phyloP scores from a whole-genome alignment of 2,888 invertebrate genomes.

The Phortica okadai region DNA sequence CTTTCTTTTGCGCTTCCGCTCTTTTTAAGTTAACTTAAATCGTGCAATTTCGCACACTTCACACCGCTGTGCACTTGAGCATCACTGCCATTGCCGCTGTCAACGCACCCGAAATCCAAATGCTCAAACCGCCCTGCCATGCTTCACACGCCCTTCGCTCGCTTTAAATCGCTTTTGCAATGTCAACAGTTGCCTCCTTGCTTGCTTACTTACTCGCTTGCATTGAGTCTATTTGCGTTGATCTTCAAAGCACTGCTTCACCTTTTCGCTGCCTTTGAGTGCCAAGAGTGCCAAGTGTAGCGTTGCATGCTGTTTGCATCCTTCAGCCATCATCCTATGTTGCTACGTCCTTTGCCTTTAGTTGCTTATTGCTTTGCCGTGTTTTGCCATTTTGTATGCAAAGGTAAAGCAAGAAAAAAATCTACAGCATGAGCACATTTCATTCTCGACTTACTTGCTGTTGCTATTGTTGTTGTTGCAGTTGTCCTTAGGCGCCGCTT shows the following conservation, averaged over 20 bases:
- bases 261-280: conserved; percentile 32
- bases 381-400: neutral
- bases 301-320: neutral
- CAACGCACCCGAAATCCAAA: conserved; percentile 15
- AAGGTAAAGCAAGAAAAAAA: neutral
- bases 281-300: neutral
- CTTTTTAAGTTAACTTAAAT: conserved; percentile 16
- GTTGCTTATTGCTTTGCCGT: neutral
- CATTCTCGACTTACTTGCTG: neutral
- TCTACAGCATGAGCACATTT: conserved; percentile 15
- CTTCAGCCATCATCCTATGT: neutral
- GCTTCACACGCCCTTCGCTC: neutral
- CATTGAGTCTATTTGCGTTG: conserved; percentile 57
- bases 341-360: neutral
- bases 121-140: neutral
- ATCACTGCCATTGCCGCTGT: conserved; percentile 3
- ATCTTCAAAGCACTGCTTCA: conserved; percentile 55
- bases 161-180: conserved; percentile 46
- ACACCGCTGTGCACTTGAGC: neutral
- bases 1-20: conserved; percentile 60
- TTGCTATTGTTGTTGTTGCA: conserved; percentile 25
- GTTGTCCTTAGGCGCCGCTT: conserved; percentile 49
- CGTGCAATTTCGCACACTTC: neutral
- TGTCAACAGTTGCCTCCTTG: conserved; percentile 57
- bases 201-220: conserved; percentile 34